These are phyloP conservation scores for Phrynocephalus vlangalii DNA, from an alignment of 2,797 vertebrate genomes.

Conservation along the genomic window DNA sequence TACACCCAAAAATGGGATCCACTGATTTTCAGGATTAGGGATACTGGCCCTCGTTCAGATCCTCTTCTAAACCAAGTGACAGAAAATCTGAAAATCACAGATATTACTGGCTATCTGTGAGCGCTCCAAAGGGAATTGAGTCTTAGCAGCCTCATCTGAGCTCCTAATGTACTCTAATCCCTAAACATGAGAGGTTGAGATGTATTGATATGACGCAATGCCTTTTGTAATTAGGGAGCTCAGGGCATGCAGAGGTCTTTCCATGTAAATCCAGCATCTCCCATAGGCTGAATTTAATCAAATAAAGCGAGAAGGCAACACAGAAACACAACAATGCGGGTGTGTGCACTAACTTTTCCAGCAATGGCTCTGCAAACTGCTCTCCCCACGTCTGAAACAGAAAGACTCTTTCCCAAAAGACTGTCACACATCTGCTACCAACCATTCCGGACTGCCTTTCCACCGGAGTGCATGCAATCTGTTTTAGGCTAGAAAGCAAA, in stretches of 20 bases:
- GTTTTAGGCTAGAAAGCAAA: too few species aligned
- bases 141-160: conserved; percentile 50
- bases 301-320: background rate
- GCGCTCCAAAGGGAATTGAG: conserved; percentile 55
- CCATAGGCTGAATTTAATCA: conserved; percentile 22
- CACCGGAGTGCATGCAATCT: too few species aligned
- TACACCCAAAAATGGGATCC: background rate
- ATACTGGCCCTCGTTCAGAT: conserved; percentile 33
- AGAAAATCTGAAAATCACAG: conserved; percentile 9
- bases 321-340: background rate
- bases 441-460: too few species aligned
- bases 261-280: conserved; percentile 51
- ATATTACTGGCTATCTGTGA: conserved; percentile 61
- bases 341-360: background rate
- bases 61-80: conserved; percentile 38
- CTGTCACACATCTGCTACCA: too few species aligned
- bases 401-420: background rate
- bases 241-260: conserved; percentile 28
- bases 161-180: conserved; percentile 59
- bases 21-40: conserved; percentile 51
- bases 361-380: background rate
- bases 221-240: conserved; percentile 54
- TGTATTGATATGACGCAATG: conserved; percentile 46
- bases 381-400: background rate
- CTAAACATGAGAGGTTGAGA: background rate